Evolutionary conservation across 2,797 vertebrate genomes (phyloP), one percentile per base, ranked within the genome.

Genomic region (Halcyon chelicuti): DNA sequence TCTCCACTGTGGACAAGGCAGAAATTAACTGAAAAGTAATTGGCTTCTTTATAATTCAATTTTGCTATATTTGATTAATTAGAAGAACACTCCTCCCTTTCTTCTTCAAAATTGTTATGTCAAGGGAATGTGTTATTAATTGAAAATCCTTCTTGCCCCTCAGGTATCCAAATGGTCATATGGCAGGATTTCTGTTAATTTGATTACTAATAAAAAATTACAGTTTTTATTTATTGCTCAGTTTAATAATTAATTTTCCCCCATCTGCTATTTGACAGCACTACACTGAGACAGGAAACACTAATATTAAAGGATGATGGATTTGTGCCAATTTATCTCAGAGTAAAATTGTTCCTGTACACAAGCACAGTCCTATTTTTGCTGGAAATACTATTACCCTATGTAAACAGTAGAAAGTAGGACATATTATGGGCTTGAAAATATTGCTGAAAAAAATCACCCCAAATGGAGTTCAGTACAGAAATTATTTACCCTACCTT

Each of bases 181-280:
- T 71, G 68, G 57, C 19, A 94, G 39, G 58, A 65, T 80, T 87
- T 52, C 44, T 46, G 33, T 71, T 92, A 90, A 94, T 90, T 89
- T 93, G 65, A 77, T 91, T 93, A 44, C 75, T 90, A 88, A 90
- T 61, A 94, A 90, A 91, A 90, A 63, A 68, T 10, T 82, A 33
- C 33, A 29, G 35, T 1, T 49, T 89, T 94, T 88, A 90, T 94
- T 94, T 94, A 94, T 90, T 88, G 68, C 58, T 93, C 44, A 58
- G 37, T 74, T 95, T 72, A 95, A 88, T 93, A 93, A 94, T 93
- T 95, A 87, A 88, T 79, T 94, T 83, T 11, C 19, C 11, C 11
- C 23, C 76, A 88, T 95, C 85, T 95, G 85, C 33, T 86, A 16
- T 76, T 94, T 91, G 52, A 80, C 61, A 87, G 47, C n/a, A 44